These are phyloP conservation scores for Arremon aurantiirostris DNA, from an alignment of 2,797 vertebrate genomes.

Conservation along the genomic window DNA sequence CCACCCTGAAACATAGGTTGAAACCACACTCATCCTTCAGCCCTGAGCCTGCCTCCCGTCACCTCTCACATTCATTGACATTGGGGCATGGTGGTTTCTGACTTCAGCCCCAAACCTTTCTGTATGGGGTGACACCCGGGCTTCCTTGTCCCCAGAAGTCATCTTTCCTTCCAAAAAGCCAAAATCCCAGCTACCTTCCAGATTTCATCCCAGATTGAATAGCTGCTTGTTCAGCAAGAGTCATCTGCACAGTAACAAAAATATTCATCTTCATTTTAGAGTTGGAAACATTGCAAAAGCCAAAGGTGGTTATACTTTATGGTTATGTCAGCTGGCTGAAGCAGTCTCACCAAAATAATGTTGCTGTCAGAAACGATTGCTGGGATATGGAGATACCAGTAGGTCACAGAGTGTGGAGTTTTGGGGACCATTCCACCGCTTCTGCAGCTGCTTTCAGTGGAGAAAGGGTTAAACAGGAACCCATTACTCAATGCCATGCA, in stretches of 20 bases:
- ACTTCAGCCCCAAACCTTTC: neutral
- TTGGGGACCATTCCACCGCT: neutral
- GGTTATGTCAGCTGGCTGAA: neutral
- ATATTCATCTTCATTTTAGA: neutral
- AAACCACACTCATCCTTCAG: neutral
- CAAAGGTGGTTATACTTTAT: neutral
- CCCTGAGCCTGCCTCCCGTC: neutral
- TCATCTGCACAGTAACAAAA: neutral
- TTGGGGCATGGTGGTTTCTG: neutral
- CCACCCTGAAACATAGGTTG: neutral
- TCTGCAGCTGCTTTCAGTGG: neutral
- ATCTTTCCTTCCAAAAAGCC: neutral
- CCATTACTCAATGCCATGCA: neutral
- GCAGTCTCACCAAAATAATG: neutral
- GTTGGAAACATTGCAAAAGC: neutral
- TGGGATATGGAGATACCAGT: neutral
- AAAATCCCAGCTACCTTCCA: rapidly evolving
- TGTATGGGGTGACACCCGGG: neutral
- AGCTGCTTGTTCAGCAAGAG: neutral
- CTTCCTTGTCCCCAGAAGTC: neutral
- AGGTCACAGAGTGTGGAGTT: neutral
- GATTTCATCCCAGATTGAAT: neutral
- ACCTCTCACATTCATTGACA: rapidly evolving
- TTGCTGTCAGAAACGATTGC: neutral
- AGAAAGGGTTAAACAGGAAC: neutral